Evolutionary conservation across 1,140 invertebrate species (phyloP).

Genomic region (Diachasma alloeum): DNA sequence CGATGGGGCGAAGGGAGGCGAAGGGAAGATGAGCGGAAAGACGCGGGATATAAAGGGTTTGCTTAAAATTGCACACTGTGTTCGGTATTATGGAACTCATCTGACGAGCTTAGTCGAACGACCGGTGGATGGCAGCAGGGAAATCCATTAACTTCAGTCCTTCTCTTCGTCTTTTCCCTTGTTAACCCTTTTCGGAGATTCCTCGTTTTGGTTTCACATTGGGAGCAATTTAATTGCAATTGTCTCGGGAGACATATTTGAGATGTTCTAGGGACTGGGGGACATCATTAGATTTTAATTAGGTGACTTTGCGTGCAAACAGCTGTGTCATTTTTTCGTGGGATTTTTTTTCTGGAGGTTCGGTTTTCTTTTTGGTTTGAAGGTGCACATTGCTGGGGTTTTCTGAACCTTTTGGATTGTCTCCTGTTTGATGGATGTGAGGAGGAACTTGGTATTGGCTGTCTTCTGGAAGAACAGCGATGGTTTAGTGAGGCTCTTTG

Average conservation of each 20-base stretch:
- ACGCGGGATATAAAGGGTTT: slow-evolving; percentile 59
- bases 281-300: background rate
- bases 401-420: too few species aligned
- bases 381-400: too few species aligned
- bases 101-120: slow-evolving; percentile 57
- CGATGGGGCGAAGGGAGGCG: background rate
- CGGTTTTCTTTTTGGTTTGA: background rate
- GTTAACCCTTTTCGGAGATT: background rate
- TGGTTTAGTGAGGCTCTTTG: too few species aligned
- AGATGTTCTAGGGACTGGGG: background rate
- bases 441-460: too few species aligned
- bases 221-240: background rate
- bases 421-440: too few species aligned
- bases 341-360: background rate
- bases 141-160: slow-evolving; percentile 54
- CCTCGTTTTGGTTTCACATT: background rate
- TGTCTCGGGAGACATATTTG: background rate
- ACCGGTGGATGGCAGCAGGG: slow-evolving; percentile 56
- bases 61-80: slow-evolving; percentile 62
- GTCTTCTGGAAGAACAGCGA: too few species aligned
- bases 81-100: slow-evolving; percentile 61
- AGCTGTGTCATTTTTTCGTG: background rate
- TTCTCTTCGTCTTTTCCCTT: background rate
- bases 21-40: slow-evolving; percentile 21
- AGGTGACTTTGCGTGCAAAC: background rate